Conservation (phyloP, 2,888 invertebrate species). For the Hoplodrina blanda region DNA sequence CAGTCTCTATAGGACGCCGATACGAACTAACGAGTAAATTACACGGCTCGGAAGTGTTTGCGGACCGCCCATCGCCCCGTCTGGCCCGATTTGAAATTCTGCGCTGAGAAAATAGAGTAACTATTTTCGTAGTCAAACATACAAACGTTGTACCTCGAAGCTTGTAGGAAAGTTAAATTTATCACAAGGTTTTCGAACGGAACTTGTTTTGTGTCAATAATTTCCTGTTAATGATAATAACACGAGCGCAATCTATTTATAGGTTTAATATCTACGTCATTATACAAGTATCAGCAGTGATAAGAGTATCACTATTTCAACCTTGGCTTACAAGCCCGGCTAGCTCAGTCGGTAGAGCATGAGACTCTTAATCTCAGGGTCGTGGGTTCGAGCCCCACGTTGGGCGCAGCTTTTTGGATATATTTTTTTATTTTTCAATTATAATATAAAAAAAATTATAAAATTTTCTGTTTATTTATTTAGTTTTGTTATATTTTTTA, state of each 20-base stretch:
- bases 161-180: slow-evolving; percentile 40
- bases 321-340: slow-evolving; percentile 75
- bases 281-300: slow-evolving; percentile 3
- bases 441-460: not conserved
- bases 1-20: slow-evolving; percentile 74
- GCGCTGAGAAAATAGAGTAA: slow-evolving; percentile 65
- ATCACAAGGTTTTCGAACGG: slow-evolving; percentile 22
- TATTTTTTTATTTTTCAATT: slow-evolving; percentile 1
- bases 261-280: slow-evolving; percentile 38
- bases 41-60: slow-evolving; percentile 82
- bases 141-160: slow-evolving; percentile 38
- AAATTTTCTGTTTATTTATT: not conserved
- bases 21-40: slow-evolving; percentile 84
- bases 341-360: slow-evolving; percentile 91
- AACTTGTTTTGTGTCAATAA: slow-evolving; percentile 36
- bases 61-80: slow-evolving; percentile 77
- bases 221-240: slow-evolving; percentile 35
- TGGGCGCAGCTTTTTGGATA: slow-evolving; percentile 83
- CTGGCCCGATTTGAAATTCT: slow-evolving; percentile 74
- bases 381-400: slow-evolving; percentile 92
- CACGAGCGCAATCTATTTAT: slow-evolving; percentile 38
- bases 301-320: slow-evolving; percentile 59
- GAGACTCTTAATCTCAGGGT: slow-evolving; percentile 93
- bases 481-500: not conserved
- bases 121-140: slow-evolving; percentile 64